phyloP scores from a whole-genome alignment of 2,888 invertebrate species.

The Acanthopleura granulata region DNA sequence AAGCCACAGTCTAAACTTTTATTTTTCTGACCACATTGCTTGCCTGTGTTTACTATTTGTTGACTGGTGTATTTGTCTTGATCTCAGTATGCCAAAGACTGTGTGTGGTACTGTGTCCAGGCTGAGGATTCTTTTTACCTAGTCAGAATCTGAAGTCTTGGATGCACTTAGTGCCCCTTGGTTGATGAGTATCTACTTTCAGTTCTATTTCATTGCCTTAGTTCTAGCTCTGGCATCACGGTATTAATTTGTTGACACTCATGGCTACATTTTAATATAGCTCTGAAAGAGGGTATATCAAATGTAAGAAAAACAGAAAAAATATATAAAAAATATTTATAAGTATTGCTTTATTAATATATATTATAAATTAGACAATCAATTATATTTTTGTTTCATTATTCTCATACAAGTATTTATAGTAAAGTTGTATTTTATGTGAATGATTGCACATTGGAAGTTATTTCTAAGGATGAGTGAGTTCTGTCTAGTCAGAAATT shows the following conservation, averaged over 20 bases:
- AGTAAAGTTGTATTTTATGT: conserved; percentile 14
- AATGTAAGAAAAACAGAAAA: neutral
- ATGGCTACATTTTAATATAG: neutral
- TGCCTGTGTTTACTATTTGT: conserved; percentile 6
- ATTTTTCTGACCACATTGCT: conserved; percentile 16
- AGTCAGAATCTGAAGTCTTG: too few species aligned
- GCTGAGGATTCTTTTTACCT: too few species aligned
- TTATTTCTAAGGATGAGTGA: conserved; percentile 7
- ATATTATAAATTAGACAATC: conserved; percentile 19
- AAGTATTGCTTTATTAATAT: conserved; percentile 10
- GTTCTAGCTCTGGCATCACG: neutral
- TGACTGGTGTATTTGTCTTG: conserved; percentile 8
- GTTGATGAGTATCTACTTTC: too few species aligned
- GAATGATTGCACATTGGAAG: neutral
- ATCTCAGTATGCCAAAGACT: conserved; percentile 11
- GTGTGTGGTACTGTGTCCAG: neutral
- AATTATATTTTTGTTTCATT: conserved; percentile 19
- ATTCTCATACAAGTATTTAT: conserved; percentile 13
- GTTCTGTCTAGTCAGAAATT: conserved; percentile 7
- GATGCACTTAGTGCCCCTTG: too few species aligned
- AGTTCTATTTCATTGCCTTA: too few species aligned
- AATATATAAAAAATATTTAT: conserved; percentile 17
- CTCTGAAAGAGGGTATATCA: conserved; percentile 13
- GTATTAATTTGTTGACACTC: conserved; percentile 5
- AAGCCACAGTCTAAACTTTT: neutral